Evolutionary conservation across 2,797 vertebrate species (phyloP), one percentile per base, ranked within the genome.

Genomic region (Anguilla megastoma): DNA sequence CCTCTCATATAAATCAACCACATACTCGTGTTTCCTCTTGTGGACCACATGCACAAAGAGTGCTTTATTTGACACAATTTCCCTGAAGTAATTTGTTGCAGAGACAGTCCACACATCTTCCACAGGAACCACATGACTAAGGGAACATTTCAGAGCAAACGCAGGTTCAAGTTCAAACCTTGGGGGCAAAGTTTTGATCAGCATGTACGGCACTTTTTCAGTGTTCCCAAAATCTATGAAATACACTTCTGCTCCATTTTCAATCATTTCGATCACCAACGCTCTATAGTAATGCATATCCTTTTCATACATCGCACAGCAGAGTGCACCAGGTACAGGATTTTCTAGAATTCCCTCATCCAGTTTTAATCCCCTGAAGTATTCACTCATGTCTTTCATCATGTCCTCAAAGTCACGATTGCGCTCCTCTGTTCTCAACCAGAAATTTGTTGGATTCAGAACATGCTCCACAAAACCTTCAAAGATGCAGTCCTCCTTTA

Each of bases 171-270:
- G 87, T 71, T 92, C 93, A 90, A 98, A 97, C 48, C 94, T 92
- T 0, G 95, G 94, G 0, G 97, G 97, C 86, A 99, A 93, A 66
- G 91, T 95, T 94, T 98, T 99, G 85, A 98, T 96, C 87, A 96
- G 89, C 50, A 91, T 94, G 88, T 92, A 90, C 18, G 97, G 96
- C 89, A 99, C 92, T 85, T 96, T 97, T 91, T 97, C 97, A 85
- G 91, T 96, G 93, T 99, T 98, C 71, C 98, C 98, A 94, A 97
- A 99, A 94, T 99, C 98, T 0, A 98, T 93, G 89, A 99, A 98
- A 88, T 94, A 95, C 86, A 99, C 97, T 88, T 95, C 93, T 82
- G 96, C 89, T 71, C 94, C 94, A 45, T 91, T 92, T 87, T 93
- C 82, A 82, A 96, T 90, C 58, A 93, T 93, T 88, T 97, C 95